Percentiles rank a stretch among this genome's conserved stretches.
Evolutionary conservation across 2,888 invertebrate genomes (phyloP).

Genomic region (Sycophila texana): DNA sequence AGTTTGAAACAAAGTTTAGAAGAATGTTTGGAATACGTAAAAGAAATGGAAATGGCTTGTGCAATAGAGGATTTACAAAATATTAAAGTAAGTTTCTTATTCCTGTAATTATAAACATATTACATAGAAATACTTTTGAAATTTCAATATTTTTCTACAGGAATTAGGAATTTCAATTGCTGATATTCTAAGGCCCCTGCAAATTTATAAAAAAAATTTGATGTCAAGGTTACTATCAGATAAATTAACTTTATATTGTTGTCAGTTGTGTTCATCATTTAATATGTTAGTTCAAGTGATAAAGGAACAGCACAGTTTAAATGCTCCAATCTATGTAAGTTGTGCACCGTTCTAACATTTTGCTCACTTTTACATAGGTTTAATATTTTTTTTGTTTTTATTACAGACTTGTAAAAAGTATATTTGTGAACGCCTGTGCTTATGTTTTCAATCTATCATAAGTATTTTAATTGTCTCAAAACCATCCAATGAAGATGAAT

Average conservation of each 20-base stretch:
- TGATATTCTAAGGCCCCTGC: constrained; percentile 67
- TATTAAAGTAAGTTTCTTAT: constrained; percentile 65
- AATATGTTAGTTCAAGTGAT: constrained; percentile 68
- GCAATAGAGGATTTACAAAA: constrained; percentile 72
- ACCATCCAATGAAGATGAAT: constrained; percentile 66
- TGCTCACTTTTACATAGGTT: background rate
- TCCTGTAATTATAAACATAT: constrained; percentile 10
- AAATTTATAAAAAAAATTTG: constrained; percentile 67
- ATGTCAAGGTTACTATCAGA: constrained; percentile 64
- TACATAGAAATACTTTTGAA: background rate
- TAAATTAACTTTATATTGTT: constrained; percentile 68
- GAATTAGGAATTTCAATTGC: constrained; percentile 70
- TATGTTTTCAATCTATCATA: constrained; percentile 70
- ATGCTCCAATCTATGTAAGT: constrained; percentile 69
- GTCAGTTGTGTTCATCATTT: constrained; percentile 68
- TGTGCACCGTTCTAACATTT: constrained; percentile 5
- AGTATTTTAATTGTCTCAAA: constrained; percentile 65
- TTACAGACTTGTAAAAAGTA: constrained; percentile 71
- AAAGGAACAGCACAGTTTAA: constrained; percentile 69
- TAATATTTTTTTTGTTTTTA: constrained; percentile 23
- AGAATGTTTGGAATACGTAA: constrained; percentile 68
- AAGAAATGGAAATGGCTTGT: constrained; percentile 70
- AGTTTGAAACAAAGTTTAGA: constrained; percentile 68
- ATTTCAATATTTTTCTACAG: constrained; percentile 57
- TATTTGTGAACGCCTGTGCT: constrained; percentile 69